These are phyloP conservation scores for Elgaria multicarinata DNA, from an alignment of 2,113 vertebrate species.

Conservation along the genomic window DNA sequence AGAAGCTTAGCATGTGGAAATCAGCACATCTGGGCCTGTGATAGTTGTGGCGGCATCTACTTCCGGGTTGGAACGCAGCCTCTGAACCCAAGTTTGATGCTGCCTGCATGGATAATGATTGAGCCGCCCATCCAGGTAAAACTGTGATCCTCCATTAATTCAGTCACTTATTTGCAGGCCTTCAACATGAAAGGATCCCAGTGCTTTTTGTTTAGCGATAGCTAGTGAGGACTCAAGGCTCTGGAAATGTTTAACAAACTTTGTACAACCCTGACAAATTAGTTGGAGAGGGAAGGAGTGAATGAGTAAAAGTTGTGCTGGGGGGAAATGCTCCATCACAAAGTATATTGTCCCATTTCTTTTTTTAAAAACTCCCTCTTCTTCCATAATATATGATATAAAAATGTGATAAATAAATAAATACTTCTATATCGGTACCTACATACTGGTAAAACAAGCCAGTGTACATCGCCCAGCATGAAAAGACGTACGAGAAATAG, in stretches of 20 bases:
- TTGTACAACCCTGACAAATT: neutral
- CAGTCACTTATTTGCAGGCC: neutral
- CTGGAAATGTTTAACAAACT: neutral
- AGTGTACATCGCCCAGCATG: too few relatives aligned
- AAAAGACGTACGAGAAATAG: too few relatives aligned
- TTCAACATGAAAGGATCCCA: slow-evolving; percentile 24
- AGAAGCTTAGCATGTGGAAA: slow-evolving; percentile 90
- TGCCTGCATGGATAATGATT: slow-evolving; percentile 96
- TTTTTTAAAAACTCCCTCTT: neutral
- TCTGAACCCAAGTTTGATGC: slow-evolving; percentile 96
- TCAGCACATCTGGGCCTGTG: slow-evolving; percentile 96
- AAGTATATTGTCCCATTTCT: neutral
- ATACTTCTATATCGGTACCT: too few relatives aligned
- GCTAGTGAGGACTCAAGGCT: neutral
- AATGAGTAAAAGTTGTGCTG: neutral
- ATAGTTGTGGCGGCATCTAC: slow-evolving; percentile 89
- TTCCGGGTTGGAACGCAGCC: slow-evolving; percentile 97
- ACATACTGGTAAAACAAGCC: too few relatives aligned
- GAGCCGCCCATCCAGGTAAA: slow-evolving; percentile 91
- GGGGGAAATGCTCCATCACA: too few relatives aligned
- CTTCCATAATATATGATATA: too few relatives aligned
- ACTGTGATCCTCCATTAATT: neutral
- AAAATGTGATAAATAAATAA: too few relatives aligned
- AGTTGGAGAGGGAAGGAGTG: neutral
- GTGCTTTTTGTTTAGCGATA: neutral